These are phyloP conservation scores for Drosophila subquinaria DNA, from an alignment of 2,888 invertebrate genomes.

Conservation along the genomic window DNA sequence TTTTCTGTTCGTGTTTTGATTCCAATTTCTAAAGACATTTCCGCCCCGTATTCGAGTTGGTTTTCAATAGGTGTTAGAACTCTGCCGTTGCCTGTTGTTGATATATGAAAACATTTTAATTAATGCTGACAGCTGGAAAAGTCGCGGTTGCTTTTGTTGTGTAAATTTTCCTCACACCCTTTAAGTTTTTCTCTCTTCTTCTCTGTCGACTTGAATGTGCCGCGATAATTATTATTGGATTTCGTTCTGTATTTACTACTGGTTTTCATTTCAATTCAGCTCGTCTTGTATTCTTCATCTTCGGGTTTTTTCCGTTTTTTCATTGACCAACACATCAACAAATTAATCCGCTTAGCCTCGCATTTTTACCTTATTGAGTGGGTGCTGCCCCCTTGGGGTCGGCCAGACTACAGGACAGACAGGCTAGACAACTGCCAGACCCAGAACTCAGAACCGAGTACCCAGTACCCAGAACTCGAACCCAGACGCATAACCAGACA, in stretches of 20 bases:
- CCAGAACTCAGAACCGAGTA: conserved; percentile 18
- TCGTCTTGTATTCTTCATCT: conserved; percentile 14
- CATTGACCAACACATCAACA: conserved; percentile 72
- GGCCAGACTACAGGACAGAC: conserved; percentile 5
- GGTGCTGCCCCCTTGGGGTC: conserved; percentile 54
- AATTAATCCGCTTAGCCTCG: conserved; percentile 75
- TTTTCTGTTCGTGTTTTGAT: conserved; percentile 64
- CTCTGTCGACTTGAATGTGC: conserved; percentile 26
- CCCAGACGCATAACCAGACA: conserved; percentile 71
- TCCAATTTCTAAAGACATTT: conserved; percentile 67
- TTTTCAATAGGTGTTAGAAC: conserved; percentile 64
- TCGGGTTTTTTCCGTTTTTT: conserved; percentile 15
- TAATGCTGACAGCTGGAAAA: conserved; percentile 77
- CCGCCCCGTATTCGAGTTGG: conserved; percentile 48
- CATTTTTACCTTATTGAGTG: conserved; percentile 62
- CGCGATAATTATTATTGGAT: conserved; percentile 73
- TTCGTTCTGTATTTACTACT: conserved; percentile 63
- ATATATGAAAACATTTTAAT: conserved; percentile 77
- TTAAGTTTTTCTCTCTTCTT: background rate
- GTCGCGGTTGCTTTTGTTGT: conserved; percentile 76
- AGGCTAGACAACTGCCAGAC: conserved; percentile 70
- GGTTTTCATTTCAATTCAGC: conserved; percentile 44
- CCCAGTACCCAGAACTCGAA: background rate
- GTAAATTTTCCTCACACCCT: conserved; percentile 53
- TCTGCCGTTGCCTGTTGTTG: conserved; percentile 49